Evolutionary conservation across 1,140 invertebrate species (phyloP), one percentile per base, ranked within the genome.

Genomic region (Drosophila bocki): DNA sequence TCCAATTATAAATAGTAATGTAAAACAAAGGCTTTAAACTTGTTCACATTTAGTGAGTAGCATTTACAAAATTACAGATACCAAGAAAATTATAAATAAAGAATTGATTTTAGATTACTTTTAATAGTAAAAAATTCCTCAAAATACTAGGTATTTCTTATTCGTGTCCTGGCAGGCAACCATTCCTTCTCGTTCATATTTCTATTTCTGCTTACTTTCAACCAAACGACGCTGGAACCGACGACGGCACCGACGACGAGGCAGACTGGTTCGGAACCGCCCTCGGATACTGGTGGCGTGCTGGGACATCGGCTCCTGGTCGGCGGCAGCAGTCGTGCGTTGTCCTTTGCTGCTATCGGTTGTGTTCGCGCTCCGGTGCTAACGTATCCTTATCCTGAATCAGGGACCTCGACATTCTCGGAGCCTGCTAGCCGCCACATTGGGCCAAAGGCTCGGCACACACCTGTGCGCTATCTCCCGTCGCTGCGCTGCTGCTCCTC

Each of bases 281-380:
- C 42, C 35, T 53, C 61, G 39, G 32, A n/a, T 39, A 44, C 19
- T 60, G 60, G 15, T 42, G 35, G 35, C 45, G 61, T 62, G 79
- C 59, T 65, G 64, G 63, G 19, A 22, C 35, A 33, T 65, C 54
- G 75, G 78, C 33, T 62, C 67, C 48, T 67, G 50, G 50, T 75
- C 72, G 58, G 60, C 60, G 45, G 41, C 26, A 54, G 64, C 80
- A 88, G 84, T 88, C 84, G 84, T 88, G 85, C 84, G 65, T 88
- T 85, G 82, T 88, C 85, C 84, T 88, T 90, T 90, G 85, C 80
- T 90, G 60, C 75, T 81, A 60, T 88, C 78, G 84, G 84, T 88
- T 85, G 84, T 88, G 85, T 79, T 54, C 85, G 78, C 75, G 81
- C 78, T 74, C 48, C 75, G 45, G 60, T 64, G 41, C 26, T 61